These are phyloP conservation scores for Augochlora pura DNA, from an alignment of 1,140 invertebrate species.

Conservation along the genomic window DNA sequence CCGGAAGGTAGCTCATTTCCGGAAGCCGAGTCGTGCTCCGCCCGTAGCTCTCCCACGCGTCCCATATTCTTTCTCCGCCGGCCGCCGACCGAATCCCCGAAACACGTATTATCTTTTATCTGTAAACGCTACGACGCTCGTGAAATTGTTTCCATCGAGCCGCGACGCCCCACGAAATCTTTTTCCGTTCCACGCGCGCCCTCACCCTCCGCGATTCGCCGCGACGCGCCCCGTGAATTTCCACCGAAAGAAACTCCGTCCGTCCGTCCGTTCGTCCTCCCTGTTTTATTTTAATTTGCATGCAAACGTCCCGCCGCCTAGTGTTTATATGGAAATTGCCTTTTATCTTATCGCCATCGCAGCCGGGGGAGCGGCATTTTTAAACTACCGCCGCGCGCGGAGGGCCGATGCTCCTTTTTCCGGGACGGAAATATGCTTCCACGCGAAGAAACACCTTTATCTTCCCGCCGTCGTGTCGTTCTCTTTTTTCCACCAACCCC, in stretches of 20 bases:
- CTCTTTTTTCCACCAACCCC: too few species aligned
- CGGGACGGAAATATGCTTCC: not conserved
- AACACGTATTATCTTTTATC: conserved; percentile 20
- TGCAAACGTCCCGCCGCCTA: conserved; percentile 13
- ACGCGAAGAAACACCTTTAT: not conserved
- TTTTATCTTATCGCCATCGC: conserved; percentile 37
- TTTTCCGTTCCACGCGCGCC: not conserved
- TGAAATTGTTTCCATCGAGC: conserved; percentile 7
- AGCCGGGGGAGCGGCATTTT: not conserved
- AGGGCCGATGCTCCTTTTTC: not conserved
- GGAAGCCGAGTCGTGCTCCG: conserved; percentile 12
- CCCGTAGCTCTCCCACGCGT: not conserved
- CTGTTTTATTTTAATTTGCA: conserved; percentile 43
- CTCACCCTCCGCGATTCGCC: too few species aligned
- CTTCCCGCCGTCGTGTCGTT: not conserved
- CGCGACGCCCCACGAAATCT: not conserved
- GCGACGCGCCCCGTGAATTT: not conserved
- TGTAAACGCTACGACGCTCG: not conserved
- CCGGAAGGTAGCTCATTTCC: conserved; percentile 2
- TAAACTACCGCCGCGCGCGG: not conserved
- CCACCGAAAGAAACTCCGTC: conserved; percentile 7
- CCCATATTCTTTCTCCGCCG: not conserved
- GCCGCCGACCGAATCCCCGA: conserved; percentile 1
- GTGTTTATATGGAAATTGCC: conserved; percentile 34
- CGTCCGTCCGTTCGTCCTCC: too few species aligned